Evolutionary conservation across 1,140 invertebrate genomes (phyloP), one percentile per base, ranked within the genome.

Genomic region (Penaeus indicus): DNA sequence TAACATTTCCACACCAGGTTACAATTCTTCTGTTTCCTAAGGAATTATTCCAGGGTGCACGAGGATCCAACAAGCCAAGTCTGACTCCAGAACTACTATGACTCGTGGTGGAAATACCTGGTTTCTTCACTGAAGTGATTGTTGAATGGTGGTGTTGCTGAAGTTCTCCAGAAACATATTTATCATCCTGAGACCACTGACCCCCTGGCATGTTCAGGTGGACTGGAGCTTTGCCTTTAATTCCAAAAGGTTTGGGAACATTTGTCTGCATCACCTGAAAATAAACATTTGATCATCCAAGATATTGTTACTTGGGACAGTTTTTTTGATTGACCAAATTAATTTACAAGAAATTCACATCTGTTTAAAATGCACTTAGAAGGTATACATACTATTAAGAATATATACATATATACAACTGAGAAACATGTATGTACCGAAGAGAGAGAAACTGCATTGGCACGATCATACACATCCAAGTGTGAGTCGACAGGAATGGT

Each of bases 171-270:
- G 95, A 94, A 25, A 96, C 93, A 91, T 95, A 96, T 92, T 96
- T 96, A 60, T 94, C 93, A 86, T 94, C 94, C 91, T 95, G 94
- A 4, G 94, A 94, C 94, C 95, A 95, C 88, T 95, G 94, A 3
- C 95, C 95, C 1, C 95, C 95, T 0, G 96, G 96, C 95, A 96
- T 96, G 90, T 95, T 95, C 4, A 96, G 92, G 91, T 96, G 94
- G 22, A 94, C 95, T 32, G 92, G 91, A 16, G 91, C 85, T 77
- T 91, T 90, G 7, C 93, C 93, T 60, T 93, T 93, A 42, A 94
- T 94, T 85, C 93, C 93, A 0, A 94, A 95, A n/a, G 90, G 90
- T 54, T 91, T 87, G 32, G 90, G 90, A 13, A 91, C 90, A 86
- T 90, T 91, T 60, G 88, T 90, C 64, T 91, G 90, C 89, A 91